A percentile compares a stretch with the other conserved stretches of the same genome.
phyloP scores from a whole-genome alignment of 2,113 vertebrate species.

The Tretioscincus oriximinensis region DNA sequence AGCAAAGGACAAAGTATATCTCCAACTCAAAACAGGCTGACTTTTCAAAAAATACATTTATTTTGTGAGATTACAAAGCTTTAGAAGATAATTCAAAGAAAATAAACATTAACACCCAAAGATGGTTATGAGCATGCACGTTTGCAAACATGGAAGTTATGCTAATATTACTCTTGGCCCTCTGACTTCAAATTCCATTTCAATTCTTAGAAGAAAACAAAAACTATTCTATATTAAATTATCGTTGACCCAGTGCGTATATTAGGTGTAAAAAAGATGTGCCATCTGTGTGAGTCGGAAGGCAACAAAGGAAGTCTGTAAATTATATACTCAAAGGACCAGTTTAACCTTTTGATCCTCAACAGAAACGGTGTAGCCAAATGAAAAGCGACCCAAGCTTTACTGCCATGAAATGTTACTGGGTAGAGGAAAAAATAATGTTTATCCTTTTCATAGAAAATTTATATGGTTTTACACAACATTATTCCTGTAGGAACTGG shows the following conservation, averaged over 20 bases:
- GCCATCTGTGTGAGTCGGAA: not conserved
- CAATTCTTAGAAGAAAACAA: not conserved
- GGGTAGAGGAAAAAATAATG: no score
- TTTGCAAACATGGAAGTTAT: constrained; percentile 10
- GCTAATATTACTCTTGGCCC: not conserved
- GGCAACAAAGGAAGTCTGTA: not conserved
- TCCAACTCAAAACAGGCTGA: not conserved
- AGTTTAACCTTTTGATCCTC: not conserved
- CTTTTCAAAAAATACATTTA: not conserved
- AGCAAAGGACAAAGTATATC: not conserved
- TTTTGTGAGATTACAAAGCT: not conserved
- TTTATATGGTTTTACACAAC: no score
- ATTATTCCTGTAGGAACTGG: no score
- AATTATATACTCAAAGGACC: not conserved
- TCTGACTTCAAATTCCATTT: not conserved
- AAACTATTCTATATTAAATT: not conserved
- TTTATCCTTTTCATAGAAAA: no score
- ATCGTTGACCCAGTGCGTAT: not conserved
- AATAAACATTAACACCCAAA: constrained; percentile 6
- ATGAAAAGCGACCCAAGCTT: no score
- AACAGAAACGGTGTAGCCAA: no score
- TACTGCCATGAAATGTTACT: no score
- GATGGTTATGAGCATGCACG: not conserved
- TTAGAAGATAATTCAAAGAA: constrained; percentile 3
- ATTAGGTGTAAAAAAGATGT: not conserved